Base-by-base conservation (phyloP, 1,140 invertebrate genomes). In the Leptoteleia sp. region DNA sequence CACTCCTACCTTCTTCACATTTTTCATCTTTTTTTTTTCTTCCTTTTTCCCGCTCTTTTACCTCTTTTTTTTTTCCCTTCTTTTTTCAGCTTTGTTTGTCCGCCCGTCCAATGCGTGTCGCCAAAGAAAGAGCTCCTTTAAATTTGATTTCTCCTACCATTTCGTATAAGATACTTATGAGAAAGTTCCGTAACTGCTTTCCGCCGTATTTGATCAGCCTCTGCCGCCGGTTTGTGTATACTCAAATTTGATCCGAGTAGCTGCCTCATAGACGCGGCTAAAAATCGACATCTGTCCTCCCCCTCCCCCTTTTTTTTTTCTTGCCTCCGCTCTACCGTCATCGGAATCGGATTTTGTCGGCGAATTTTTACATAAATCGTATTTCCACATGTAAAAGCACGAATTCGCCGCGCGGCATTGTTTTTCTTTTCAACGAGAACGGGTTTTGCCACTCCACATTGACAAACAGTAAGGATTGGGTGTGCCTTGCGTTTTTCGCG, bases 161-260 rank as follows among this genome's bases (percentile, higher is more conserved):
- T 71, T 78, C 61, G 45, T 54, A 68, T 72, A 61, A 42, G 55
- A 48, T 61, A 71, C 67, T n/a, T n/a, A n/a, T 50, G 68, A 55
- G 62, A 72, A 72, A 78, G 61, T 78, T 55, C 12, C 45, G 61
- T 54, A 62, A 78, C 61, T 78, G 55, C 55, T 54, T 78, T 77
- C 42, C 62, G 42, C 35, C 47, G 67, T 61, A 62, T 78, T 78
- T 78, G 76, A 78, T 78, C 67, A 68, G 62, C 54, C 52, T 68
- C 67, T 78, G 1, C 22, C 13, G 43, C 31, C 48, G 70, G 62
- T 64, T 79, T 73, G 64, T 64, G 68, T 70, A 70, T 40, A 19
- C 40, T 67, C 62, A 73, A 79, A 79, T 68, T 79, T 72, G 62
- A 73, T 68, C 61, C 29, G 37, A 61, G 50, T 35, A 70, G 65